Percentiles rank a stretch among this genome's conserved stretches.
Evolutionary conservation across 2,797 vertebrate genomes (phyloP).

Genomic region (Acanthurus tractus): DNA sequence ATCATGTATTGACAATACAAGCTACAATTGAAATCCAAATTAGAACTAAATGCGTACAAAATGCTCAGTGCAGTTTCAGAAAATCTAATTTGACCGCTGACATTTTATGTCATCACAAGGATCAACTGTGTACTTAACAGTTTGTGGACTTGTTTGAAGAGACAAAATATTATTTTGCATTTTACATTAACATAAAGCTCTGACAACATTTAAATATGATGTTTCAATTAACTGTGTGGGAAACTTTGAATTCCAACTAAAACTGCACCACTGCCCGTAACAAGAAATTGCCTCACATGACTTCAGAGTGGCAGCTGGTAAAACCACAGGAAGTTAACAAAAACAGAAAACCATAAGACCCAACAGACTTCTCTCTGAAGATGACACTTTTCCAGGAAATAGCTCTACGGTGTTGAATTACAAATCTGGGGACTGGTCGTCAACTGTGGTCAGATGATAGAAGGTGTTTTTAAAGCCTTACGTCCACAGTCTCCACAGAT

Average conservation of each 20-base stretch:
- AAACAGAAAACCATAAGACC: slow-evolving; percentile 11
- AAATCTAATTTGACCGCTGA: no score
- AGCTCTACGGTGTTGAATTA: slow-evolving; percentile 32
- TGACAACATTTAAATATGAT: neutral
- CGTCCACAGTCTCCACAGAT: slow-evolving; percentile 32
- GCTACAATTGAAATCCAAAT: neutral
- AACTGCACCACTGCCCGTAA: neutral
- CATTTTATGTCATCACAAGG: no score
- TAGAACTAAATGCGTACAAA: neutral
- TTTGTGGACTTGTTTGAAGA: neutral
- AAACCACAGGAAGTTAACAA: slow-evolving; percentile 28
- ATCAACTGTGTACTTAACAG: neutral
- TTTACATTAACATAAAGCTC: neutral
- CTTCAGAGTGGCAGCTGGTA: neutral
- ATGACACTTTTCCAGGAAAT: slow-evolving; percentile 37
- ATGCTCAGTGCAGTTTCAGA: neutral
- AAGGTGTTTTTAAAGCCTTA: slow-evolving; percentile 52
- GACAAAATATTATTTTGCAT: neutral
- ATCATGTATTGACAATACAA: neutral
- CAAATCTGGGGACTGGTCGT: slow-evolving; percentile 51
- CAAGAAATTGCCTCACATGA: neutral
- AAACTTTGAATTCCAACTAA: neutral
- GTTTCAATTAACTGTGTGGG: neutral
- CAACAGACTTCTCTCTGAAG: neutral
- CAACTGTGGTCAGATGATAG: slow-evolving; percentile 16